A percentile compares a stretch with the other conserved stretches of the same genome.
phyloP scores from a whole-genome alignment of 2,113 vertebrate species.

The Pseudorhombus dupliciocellatus region DNA sequence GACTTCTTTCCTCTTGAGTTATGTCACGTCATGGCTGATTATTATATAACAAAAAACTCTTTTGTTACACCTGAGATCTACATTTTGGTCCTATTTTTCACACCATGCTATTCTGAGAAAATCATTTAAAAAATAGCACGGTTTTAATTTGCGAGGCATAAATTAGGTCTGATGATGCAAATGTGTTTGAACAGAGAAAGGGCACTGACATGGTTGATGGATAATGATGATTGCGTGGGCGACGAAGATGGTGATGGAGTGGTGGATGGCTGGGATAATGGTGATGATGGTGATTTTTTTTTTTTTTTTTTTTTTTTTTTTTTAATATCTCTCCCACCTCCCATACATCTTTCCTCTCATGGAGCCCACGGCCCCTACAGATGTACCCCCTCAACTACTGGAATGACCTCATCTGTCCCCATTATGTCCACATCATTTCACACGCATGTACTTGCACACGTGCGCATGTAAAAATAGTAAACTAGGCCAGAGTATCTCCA shows the following conservation, averaged over 20 bases:
- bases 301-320: constrained; percentile 2
- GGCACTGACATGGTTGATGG: constrained; percentile 27
- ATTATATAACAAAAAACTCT: too few relatives aligned
- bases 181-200: background rate
- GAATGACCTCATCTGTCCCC: constrained; percentile 71
- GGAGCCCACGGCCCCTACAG: constrained; percentile 54
- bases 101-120: too few relatives aligned
- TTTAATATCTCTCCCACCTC: background rate
- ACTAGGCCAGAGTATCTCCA: constrained; percentile 66
- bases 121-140: too few relatives aligned
- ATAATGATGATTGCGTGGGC: constrained; percentile 48
- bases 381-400: constrained; percentile 51
- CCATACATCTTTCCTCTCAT: constrained; percentile 55
- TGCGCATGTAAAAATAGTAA: constrained; percentile 54
- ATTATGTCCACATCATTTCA: constrained; percentile 65
- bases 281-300: constrained; percentile 28
- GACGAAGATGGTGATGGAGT: constrained; percentile 15
- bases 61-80: too few relatives aligned
- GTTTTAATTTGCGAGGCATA: too few relatives aligned
- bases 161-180: too few relatives aligned
- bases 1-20: too few relatives aligned
- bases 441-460: constrained; percentile 33
- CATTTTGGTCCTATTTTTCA: too few relatives aligned
- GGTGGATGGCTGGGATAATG: constrained; percentile 41
- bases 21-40: too few relatives aligned